These are phyloP conservation scores for Caenorhabditis sulstoni DNA, from an alignment of 2,888 invertebrate genomes.

Conservation along the genomic window DNA sequence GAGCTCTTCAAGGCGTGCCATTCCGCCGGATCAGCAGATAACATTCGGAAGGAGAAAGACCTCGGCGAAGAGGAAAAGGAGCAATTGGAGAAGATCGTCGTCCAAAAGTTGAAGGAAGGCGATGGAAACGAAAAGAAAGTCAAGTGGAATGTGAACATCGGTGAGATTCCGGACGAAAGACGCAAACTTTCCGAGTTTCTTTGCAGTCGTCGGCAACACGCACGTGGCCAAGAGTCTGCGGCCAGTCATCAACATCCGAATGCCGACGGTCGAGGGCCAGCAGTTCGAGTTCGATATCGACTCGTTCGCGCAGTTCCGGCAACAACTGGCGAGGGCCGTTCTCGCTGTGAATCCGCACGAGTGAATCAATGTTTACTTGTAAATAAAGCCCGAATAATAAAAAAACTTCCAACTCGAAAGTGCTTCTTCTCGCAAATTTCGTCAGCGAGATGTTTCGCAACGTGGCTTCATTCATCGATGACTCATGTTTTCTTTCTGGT, in stretches of 20 bases:
- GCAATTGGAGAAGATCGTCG: slow-evolving; percentile 11
- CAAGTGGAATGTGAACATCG: slow-evolving; percentile 49
- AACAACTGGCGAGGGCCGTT: slow-evolving; percentile 52
- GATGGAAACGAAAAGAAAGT: slow-evolving; percentile 13
- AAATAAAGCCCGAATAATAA: slow-evolving; percentile 3
- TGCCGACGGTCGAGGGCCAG: slow-evolving; percentile 46
- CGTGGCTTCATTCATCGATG: slow-evolving; percentile 15
- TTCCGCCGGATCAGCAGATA: slow-evolving; percentile 13
- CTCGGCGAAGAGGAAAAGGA: slow-evolving; percentile 19
- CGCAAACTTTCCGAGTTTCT: no score
- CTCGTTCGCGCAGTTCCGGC: slow-evolving; percentile 46
- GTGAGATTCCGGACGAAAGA: background rate
- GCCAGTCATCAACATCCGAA: slow-evolving; percentile 55
- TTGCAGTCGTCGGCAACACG: slow-evolving; percentile 61
- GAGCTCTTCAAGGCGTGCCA: slow-evolving; percentile 48
- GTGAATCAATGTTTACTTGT: slow-evolving; percentile 1
- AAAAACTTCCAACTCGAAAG: background rate
- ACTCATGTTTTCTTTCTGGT: slow-evolving; percentile 42
- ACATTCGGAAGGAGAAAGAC: slow-evolving; percentile 17
- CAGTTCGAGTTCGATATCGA: slow-evolving; percentile 64
- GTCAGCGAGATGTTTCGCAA: slow-evolving; percentile 25
- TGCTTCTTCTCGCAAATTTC: slow-evolving; percentile 7
- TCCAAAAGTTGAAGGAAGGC: slow-evolving; percentile 15
- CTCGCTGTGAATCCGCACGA: slow-evolving; percentile 49
- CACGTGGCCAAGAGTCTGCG: slow-evolving; percentile 64